Evolutionary conservation across 1,140 invertebrate species (phyloP), one percentile per base, ranked within the genome.

Genomic region (Stegodyphus dumicola): DNA sequence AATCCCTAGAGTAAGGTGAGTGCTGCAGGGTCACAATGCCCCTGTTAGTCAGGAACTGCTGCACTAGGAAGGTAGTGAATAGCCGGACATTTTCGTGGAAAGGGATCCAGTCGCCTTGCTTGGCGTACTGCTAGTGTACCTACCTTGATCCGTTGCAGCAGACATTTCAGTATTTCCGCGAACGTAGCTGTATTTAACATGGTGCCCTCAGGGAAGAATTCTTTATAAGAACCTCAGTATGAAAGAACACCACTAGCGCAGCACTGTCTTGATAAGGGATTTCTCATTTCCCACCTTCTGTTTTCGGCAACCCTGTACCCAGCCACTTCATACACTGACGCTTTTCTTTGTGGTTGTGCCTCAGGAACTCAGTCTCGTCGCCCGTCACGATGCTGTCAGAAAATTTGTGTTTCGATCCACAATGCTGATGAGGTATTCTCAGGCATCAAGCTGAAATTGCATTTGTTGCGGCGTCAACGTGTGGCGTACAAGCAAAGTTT

Each of bases 61-160:
- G 66, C 66, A 17, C 17, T 6, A 69, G 66, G 6, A 48, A 69
- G 3, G 66, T n/a, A 52, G 66, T 33, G 15, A 76, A 11, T 71
- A 60, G 13, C 77, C 6, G 67, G 13, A 88, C 88, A 87, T 90
- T 90, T 83, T 90, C 89, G 78, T 90, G 89, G 51, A 89, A 88
- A n/a, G 89, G 83, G 13, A 33, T 53, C 79, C 79, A 81, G 66
- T 83, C 5, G 15, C 70, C 78, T 66, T 84, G 88, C 74, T n/a
- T 79, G 13, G 88, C 86, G 60, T 77, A 60, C 66, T 54, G 17
- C 18, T 87, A 1, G 15, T 15, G 9, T 60, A 60, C 15, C 56
- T 71, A 53, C 76, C 70, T 51, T 88, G 77, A 33, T 33, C 33
- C 33, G 76, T 76, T 6, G 10, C 66, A 17, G 69, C 17, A 87